A percentile compares a stretch with the other conserved stretches of the same genome.
phyloP scores from a whole-genome alignment of 1,140 invertebrate genomes.

The Choristoneura fumiferana region DNA sequence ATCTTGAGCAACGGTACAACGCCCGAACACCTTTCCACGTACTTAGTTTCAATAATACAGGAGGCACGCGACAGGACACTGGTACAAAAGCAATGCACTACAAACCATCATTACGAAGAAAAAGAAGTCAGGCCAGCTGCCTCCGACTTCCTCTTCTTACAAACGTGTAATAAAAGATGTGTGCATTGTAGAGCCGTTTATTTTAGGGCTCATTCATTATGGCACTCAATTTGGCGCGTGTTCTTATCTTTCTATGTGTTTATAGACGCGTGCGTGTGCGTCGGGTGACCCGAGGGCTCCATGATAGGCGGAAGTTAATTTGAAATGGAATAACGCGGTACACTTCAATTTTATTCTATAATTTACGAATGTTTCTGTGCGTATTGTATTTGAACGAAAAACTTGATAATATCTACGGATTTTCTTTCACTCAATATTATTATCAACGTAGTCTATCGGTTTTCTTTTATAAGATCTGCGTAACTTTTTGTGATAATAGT shows the following conservation, averaged over 20 bases:
- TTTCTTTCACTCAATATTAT: no score
- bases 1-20: conserved; percentile 64
- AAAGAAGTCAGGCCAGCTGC: conserved; percentile 69
- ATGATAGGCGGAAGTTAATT: conserved; percentile 17
- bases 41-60: conserved; percentile 60
- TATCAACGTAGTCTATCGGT: no score
- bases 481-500: no score
- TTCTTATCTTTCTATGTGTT: conserved; percentile 62
- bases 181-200: conserved; percentile 60
- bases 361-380: no score
- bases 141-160: conserved; percentile 72
- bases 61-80: conserved; percentile 70
- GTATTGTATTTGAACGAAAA: no score
- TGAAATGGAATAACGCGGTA: not conserved
- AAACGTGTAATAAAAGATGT: conserved; percentile 74
- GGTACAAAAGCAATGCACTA: conserved; percentile 67
- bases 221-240: conserved; percentile 70
- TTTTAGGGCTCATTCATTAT: conserved; percentile 71
- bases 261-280: conserved; percentile 36
- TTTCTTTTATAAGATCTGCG: no score
- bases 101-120: conserved; percentile 73
- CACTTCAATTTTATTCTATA: no score
- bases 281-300: conserved; percentile 10
- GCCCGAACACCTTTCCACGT: conserved; percentile 71
- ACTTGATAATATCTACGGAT: no score